Conservation (phyloP, 2,797 vertebrate species). For the Podarcis siculus region DNA sequence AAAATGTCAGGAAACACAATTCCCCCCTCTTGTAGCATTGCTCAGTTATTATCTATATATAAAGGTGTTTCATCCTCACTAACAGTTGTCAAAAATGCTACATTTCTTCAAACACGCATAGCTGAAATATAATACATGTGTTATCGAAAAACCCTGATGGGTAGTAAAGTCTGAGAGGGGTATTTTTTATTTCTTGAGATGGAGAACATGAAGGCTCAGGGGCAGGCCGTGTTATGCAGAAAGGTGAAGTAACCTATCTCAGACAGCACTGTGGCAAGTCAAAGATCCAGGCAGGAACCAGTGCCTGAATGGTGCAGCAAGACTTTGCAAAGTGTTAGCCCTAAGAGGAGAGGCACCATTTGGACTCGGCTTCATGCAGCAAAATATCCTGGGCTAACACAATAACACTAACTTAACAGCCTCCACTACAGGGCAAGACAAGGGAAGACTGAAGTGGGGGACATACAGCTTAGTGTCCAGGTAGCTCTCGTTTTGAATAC, state of each 20-base stretch:
- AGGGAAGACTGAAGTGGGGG: no score
- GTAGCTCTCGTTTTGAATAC: no score
- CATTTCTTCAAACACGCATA: neutral
- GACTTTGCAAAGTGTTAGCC: neutral
- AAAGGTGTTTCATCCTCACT: neutral
- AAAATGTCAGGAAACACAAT: neutral
- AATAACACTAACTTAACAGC: neutral
- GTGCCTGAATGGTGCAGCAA: neutral
- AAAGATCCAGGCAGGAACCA: neutral
- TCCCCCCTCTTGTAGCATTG: neutral
- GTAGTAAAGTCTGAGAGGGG: neutral
- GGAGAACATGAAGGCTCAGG: neutral
- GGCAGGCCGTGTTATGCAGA: neutral
- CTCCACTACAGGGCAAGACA: no score
- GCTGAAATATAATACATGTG: neutral
- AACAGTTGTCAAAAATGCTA: neutral
- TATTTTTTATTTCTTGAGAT: neutral
- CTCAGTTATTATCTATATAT: constrained; percentile 1
- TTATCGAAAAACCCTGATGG: neutral
- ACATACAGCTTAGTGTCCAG: no score
- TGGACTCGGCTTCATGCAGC: neutral
- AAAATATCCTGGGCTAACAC: neutral
- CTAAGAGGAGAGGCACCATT: no score
- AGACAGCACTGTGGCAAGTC: neutral
- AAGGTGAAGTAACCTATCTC: neutral